phyloP scores from a whole-genome alignment of 2,113 vertebrate genomes.

The Apistogramma diplotaenia region DNA sequence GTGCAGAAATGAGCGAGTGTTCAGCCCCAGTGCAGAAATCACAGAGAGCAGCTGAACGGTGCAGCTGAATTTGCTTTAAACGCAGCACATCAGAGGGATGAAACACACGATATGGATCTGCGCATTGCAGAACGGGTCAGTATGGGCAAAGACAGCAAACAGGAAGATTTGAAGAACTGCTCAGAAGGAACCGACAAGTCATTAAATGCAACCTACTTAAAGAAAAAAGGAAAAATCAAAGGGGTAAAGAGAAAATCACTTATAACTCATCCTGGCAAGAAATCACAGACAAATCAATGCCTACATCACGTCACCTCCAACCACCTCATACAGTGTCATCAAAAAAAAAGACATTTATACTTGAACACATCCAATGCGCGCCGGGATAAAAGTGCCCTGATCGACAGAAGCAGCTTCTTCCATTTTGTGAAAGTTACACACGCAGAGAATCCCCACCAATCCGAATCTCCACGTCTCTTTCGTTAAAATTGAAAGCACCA shows the following conservation, averaged over 20 bases:
- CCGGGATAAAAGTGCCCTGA: background rate
- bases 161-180: background rate
- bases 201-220: slow-evolving; percentile 8
- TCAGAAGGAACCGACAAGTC: slow-evolving; percentile 9
- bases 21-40: background rate
- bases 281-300: slow-evolving; percentile 22
- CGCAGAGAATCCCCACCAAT: background rate
- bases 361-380: slow-evolving; percentile 1
- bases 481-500: slow-evolving; percentile 41
- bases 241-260: slow-evolving; percentile 28
- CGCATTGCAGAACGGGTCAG: background rate
- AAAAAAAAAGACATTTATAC: slow-evolving; percentile 12
- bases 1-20: background rate
- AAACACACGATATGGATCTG: background rate
- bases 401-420: slow-evolving; percentile 13
- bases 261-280: background rate
- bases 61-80: background rate
- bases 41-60: background rate
- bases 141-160: slow-evolving; percentile 3
- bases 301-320: slow-evolving; percentile 7
- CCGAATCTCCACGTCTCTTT: slow-evolving; percentile 14
- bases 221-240: slow-evolving; percentile 10
- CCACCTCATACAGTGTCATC: slow-evolving; percentile 11
- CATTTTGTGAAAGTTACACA: slow-evolving; percentile 21
- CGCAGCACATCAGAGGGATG: slow-evolving; percentile 3